These are phyloP conservation scores for Chrysomallon squamiferum DNA, from an alignment of 1,140 invertebrate genomes.

Conservation along the genomic window DNA sequence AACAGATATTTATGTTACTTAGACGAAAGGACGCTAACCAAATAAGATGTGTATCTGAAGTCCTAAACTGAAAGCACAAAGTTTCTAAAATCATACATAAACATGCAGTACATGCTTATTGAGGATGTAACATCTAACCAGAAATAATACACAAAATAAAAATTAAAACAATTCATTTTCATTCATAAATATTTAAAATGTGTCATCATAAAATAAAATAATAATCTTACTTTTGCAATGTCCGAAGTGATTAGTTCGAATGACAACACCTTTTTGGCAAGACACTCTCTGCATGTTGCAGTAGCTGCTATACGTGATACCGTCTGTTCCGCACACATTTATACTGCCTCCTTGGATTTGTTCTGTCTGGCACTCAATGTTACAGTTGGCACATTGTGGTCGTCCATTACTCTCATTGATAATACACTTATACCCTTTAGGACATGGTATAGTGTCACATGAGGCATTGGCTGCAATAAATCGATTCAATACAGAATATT, in stretches of 20 bases:
- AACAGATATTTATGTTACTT: too few species aligned
- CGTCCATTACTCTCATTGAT: slow-evolving; percentile 73
- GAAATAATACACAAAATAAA: too few species aligned
- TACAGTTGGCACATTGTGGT: slow-evolving; percentile 62
- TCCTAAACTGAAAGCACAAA: too few species aligned
- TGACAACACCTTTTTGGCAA: slow-evolving; percentile 33
- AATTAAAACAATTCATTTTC: too few species aligned
- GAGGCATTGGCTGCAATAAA: slow-evolving; percentile 36
- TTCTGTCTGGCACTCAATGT: slow-evolving; percentile 10
- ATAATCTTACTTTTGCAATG: slow-evolving; percentile 23
- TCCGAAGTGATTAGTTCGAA: slow-evolving; percentile 34
- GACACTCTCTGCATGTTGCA: slow-evolving; percentile 37
- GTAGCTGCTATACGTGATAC: slow-evolving; percentile 42
- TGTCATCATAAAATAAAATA: too few species aligned
- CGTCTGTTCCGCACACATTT: slow-evolving; percentile 47
- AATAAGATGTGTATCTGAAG: too few species aligned
- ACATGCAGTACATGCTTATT: too few species aligned
- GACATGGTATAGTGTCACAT: slow-evolving; percentile 78
- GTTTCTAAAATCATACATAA: too few species aligned
- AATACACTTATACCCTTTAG: slow-evolving; percentile 78
- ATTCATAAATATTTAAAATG: too few species aligned
- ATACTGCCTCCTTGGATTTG: not conserved
- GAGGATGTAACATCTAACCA: too few species aligned
- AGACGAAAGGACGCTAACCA: too few species aligned
- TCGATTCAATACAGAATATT: too few species aligned